These are phyloP conservation scores for Sceliomorpha sp. DNA, from an alignment of 2,888 invertebrate genomes.

Conservation along the genomic window DNA sequence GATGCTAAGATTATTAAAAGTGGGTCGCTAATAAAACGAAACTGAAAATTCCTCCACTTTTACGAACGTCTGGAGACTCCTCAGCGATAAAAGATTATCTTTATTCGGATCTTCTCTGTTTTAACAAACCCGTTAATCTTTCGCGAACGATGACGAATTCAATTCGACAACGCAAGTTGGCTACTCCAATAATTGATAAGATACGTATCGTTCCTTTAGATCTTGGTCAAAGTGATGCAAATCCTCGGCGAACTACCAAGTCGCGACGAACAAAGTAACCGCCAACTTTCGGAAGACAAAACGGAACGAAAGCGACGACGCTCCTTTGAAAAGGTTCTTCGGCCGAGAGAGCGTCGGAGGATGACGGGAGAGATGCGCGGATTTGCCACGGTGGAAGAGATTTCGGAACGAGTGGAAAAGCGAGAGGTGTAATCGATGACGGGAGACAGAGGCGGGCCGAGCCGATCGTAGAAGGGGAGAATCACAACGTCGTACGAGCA, in stretches of 20 bases:
- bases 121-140: too few relatives aligned
- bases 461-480: constrained; percentile 26
- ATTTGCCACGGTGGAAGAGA: constrained; percentile 17
- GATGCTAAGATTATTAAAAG: constrained; percentile 24
- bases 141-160: too few relatives aligned
- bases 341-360: constrained; percentile 8
- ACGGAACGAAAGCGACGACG: constrained; percentile 8
- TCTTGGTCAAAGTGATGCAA: not conserved
- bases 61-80: constrained; percentile 27
- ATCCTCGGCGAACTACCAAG: too few relatives aligned
- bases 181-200: too few relatives aligned
- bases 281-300: not conserved
- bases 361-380: constrained; percentile 38
- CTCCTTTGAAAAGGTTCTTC: constrained; percentile 14
- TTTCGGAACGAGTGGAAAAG: constrained; percentile 21
- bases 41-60: constrained; percentile 38
- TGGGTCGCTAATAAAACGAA: constrained; percentile 34
- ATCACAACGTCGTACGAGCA: constrained; percentile 29
- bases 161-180: too few relatives aligned
- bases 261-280: not conserved
- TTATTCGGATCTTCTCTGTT: too few relatives aligned
- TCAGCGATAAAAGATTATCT: too few relatives aligned
- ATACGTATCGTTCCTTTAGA: not conserved
- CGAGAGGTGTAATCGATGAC: constrained; percentile 36
- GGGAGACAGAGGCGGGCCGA: constrained; percentile 9